These are phyloP conservation scores for Athalia cordata DNA, from an alignment of 2,888 invertebrate genomes.

Conservation along the genomic window DNA sequence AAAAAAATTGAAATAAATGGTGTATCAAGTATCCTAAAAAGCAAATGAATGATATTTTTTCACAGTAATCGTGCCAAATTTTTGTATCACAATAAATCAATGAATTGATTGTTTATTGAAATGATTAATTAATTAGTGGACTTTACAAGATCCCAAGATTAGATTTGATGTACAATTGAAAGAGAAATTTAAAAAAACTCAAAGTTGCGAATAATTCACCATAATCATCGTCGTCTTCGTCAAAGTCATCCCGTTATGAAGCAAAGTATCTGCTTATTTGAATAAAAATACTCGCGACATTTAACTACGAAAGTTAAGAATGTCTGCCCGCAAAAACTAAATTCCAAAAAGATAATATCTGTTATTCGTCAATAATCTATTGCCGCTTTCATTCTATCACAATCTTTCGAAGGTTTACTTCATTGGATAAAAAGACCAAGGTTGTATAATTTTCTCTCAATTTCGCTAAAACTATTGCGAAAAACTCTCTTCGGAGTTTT, in stretches of 20 bases:
- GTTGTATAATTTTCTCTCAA: not conserved
- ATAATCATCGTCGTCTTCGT: not conserved
- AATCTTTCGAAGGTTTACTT: no score
- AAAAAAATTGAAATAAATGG: not conserved
- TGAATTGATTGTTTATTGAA: not conserved
- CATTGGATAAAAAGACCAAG: no score
- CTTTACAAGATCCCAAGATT: conserved; percentile 32
- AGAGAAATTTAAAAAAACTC: not conserved
- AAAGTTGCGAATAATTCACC: conserved; percentile 4
- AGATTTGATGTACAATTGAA: conserved; percentile 1
- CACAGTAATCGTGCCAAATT: conserved; percentile 66
- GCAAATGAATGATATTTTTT: conserved; percentile 61
- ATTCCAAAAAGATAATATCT: no score
- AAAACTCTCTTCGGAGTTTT: not conserved
- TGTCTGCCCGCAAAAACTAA: no score
- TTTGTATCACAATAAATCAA: conserved; percentile 49
- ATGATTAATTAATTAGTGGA: not conserved
- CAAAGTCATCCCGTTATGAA: not conserved
- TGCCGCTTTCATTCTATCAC: no score
- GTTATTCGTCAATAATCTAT: no score
- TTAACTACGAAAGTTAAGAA: not conserved
- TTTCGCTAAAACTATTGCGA: no score
- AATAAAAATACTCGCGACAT: not conserved
- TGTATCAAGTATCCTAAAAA: not conserved
- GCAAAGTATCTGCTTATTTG: conserved; percentile 21